Evolutionary conservation across 2,888 invertebrate genomes (phyloP).

Genomic region (Diplolepis rosae): DNA sequence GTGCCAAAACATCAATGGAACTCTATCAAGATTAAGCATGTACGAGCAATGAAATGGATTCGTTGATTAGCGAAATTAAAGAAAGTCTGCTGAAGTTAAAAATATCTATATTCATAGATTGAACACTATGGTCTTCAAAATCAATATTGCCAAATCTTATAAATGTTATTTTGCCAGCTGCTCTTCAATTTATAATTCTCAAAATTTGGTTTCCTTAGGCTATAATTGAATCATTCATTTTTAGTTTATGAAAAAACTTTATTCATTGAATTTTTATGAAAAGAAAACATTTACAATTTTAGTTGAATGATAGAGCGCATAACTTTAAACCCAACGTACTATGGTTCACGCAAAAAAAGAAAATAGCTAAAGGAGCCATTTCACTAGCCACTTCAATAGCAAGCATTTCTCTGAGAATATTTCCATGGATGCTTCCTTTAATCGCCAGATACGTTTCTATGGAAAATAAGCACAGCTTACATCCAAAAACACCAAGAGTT

Average conservation of each 20-base stretch:
- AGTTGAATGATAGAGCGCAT: no score
- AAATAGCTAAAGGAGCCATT: no score
- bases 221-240: no score
- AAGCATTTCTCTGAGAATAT: no score
- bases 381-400: no score
- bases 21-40: conserved; percentile 7
- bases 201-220: background rate
- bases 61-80: conserved; percentile 44
- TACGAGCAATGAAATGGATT: conserved; percentile 35
- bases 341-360: no score
- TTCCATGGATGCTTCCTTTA: no score
- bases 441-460: no score
- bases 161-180: conserved; percentile 26
- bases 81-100: conserved; percentile 51
- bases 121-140: conserved; percentile 51
- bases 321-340: no score
- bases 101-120: conserved; percentile 41
- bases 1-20: conserved; percentile 19
- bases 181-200: background rate
- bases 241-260: background rate
- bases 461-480: no score
- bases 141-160: conserved; percentile 52
- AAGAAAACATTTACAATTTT: no score
- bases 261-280: background rate
- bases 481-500: no score